Base-by-base conservation (phyloP, 2,888 invertebrate genomes). In the Oscheius onirici region DNA sequence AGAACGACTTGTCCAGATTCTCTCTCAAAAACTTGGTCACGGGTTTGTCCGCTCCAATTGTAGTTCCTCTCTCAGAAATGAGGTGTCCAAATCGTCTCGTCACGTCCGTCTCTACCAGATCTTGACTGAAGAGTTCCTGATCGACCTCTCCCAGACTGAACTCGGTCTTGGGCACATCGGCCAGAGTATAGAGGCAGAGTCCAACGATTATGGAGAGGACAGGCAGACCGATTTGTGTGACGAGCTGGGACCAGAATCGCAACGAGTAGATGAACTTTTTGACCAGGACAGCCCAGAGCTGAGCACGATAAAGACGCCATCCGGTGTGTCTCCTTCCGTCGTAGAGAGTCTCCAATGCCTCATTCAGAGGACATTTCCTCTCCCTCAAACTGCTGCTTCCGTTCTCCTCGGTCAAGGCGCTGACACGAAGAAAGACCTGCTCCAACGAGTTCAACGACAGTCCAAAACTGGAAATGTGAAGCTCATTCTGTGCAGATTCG, bases 381-480 rank as follows among this genome's bases (percentile, higher is more conserved):
- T 52, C 52, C 8, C 11, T 52, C 22, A 24, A 13, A 3, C 52
- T 24, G 5, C 52, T 13, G 24, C n/a, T n/a, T n/a, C n/a, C n/a
- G n/a, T n/a, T n/a, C n/a, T n/a, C n/a, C n/a, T n/a, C n/a, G n/a
- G n/a, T n/a, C n/a, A n/a, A n/a, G 8, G 66, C 77, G 46, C 83
- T 71, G 71, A 84, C 86, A 5, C 24, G 20, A 20, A 52, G 20
- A 13, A 52, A 58, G 20, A 86, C 86, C 65, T 86, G 84, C 54
- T 85, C 85, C 57, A 85, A 66, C 3, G 80, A 79, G 71, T 83
- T 86, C 63, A 86, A 44, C 20, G 81, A 81, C 3, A 85, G 65
- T 55, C 85, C 85, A 69, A 85, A 85, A 8, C 67, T 57, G 8
- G 52, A 43, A 13, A 74, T 71, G 11, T 26, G 28, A 1, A 66